Base-by-base conservation (phyloP, 2,797 vertebrate species). In the Hipposideros larvatus region DNA sequence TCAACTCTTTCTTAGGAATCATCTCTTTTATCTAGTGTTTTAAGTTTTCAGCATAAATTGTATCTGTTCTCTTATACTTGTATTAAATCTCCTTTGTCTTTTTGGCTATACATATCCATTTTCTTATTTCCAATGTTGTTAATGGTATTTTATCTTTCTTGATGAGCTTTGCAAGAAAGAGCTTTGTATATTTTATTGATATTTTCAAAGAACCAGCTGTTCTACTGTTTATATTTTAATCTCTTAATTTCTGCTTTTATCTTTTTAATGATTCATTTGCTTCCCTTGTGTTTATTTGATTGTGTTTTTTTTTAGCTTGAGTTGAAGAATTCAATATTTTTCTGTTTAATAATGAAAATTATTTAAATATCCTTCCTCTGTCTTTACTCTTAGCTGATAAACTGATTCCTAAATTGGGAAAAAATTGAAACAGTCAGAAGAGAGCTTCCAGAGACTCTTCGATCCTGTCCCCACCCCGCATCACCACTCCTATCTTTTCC, bases 191-290 rank as follows among this genome's bases (percentile, higher is more conserved):
- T 88, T 96, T 94, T 94, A 97, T 96, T 95, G 88, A 96, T 96
- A 86, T 95, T 97, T 92, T 90, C 90, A 82, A 95, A 95, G 91
- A 95, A 92, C 88, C 87, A 96, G 94, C 88, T 92, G 90, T 89
- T 96, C 94, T 53, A 34, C 86, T 96, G 73, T 93, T 97, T 96
- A 75, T 95, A 92, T 77, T 95, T 63, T 97, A 97, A 97, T 94
- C 92, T 82, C 87, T 95, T 96, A 89, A 96, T 94, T 96, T 96
- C 94, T 96, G n/a, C 78, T 91, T 97, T 97, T 96, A 91, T 96
- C 90, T 97, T 92, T 93, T 86, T 75, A 96, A 59, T 88, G 93
- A 87, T 95, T 93, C 53, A 70, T 92, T 95, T 77, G 78, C 55
- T 82, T 98, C 55, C 3, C 73, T 28, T 79, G 91, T 73, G 51